These are phyloP conservation scores for Fregata magnificens DNA, from an alignment of 2,113 vertebrate species.

Conservation along the genomic window DNA sequence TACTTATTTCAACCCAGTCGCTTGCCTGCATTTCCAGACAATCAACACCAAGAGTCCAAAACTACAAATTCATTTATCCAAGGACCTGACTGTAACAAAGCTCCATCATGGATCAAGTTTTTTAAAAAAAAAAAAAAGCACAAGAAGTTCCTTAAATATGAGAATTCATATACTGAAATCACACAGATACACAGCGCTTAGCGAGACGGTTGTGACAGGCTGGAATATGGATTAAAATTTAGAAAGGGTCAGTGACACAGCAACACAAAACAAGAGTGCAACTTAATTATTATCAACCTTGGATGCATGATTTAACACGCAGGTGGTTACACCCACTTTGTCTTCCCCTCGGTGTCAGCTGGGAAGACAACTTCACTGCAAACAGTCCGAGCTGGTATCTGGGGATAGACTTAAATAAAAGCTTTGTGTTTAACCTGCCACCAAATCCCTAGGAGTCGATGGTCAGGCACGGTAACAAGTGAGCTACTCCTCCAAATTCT, in stretches of 20 bases:
- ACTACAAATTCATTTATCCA: not conserved
- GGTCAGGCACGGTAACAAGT: not conserved
- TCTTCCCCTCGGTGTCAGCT: not conserved
- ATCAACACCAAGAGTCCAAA: not conserved
- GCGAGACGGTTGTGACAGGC: not conserved
- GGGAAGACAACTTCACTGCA: not conserved
- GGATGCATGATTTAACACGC: accelerated
- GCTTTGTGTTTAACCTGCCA: not conserved
- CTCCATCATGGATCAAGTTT: not conserved
- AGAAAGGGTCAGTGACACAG: not conserved
- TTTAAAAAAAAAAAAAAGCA: not conserved
- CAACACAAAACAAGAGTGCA: not conserved
- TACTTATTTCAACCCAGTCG: not conserved
- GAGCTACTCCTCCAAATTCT: not conserved
- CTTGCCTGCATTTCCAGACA: not conserved
- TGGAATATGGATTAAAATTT: not conserved
- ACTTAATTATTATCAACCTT: not conserved
- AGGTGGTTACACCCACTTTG: not conserved
- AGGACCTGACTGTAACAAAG: not conserved
- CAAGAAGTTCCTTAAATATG: not conserved
- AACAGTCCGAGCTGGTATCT: not conserved
- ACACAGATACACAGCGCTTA: not conserved
- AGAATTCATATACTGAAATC: not conserved
- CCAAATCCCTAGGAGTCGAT: accelerated
- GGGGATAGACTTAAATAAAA: not conserved